phyloP scores from a whole-genome alignment of 2,113 vertebrate genomes.

The Oenanthe melanoleuca region DNA sequence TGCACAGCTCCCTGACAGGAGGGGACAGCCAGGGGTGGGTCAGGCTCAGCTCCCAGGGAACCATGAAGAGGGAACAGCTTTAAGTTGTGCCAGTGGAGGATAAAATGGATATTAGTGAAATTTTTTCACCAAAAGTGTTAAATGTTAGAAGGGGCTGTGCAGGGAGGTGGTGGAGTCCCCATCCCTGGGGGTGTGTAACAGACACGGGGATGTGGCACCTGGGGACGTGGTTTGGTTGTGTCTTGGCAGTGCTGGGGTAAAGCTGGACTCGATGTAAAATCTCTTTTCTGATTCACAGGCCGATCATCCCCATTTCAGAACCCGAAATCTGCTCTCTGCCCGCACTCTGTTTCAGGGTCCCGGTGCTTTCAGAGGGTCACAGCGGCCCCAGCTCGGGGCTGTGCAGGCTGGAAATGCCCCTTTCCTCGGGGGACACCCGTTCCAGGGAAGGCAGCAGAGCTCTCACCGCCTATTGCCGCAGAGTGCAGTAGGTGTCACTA shows the following conservation, averaged over 20 bases:
- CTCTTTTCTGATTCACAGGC: neutral
- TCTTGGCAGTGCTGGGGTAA: neutral
- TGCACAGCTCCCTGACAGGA: neutral
- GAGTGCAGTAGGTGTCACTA: slow-evolving; percentile 69
- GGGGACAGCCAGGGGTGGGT: neutral
- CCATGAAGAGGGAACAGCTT: neutral
- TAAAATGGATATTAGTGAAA: neutral
- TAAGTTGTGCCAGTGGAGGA: neutral
- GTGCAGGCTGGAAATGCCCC: neutral
- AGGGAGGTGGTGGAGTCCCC: neutral
- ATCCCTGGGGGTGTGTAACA: neutral
- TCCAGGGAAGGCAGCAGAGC: neutral
- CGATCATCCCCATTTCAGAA: neutral
- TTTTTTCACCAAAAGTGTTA: accelerated
- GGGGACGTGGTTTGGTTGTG: neutral
- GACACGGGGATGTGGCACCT: accelerated
- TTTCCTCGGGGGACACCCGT: accelerated
- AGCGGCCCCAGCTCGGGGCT: neutral
- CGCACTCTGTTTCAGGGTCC: accelerated
- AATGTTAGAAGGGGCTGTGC: neutral
- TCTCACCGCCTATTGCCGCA: accelerated
- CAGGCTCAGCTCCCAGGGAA: neutral
- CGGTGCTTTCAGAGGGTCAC: neutral
- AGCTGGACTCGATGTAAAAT: neutral
- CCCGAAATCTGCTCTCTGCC: neutral